Conservation (phyloP, 1,140 invertebrate genomes). For the Aphis gossypii region DNA sequence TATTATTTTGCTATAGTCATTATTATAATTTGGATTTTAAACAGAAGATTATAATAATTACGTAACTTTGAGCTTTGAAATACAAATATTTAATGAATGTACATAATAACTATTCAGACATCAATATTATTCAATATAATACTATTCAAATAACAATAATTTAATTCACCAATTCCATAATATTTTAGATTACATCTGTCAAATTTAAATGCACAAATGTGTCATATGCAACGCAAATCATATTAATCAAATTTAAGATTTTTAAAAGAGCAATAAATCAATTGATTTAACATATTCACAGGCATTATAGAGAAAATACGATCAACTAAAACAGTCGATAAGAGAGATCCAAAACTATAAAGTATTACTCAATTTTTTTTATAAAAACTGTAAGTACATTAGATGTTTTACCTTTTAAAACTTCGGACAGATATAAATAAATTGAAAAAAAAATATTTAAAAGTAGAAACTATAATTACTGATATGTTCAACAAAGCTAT, state of each 20-base stretch:
- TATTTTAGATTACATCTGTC: background rate
- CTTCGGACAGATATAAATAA: background rate
- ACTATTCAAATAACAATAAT: background rate
- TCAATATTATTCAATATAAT: background rate
- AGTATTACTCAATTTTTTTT: background rate
- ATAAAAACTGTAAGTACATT: background rate
- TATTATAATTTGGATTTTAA: background rate
- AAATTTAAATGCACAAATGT: background rate
- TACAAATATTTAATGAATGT: background rate
- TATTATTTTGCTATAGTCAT: background rate
- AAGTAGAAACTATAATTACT: background rate
- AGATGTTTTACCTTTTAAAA: background rate
- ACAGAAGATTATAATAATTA: background rate
- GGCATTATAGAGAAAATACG: background rate
- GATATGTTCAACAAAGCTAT: background rate
- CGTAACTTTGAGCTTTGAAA: background rate
- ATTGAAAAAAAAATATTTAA: constrained; percentile 7
- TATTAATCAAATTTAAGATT: background rate
- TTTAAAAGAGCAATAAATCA: background rate
- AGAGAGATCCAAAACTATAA: background rate
- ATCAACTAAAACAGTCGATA: background rate
- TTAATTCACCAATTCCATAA: background rate
- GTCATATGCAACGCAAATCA: background rate
- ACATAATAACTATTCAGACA: background rate
- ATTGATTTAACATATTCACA: background rate